Evolutionary conservation across 2,113 vertebrate species (phyloP).

Genomic region (Chlamydotis undulata): DNA sequence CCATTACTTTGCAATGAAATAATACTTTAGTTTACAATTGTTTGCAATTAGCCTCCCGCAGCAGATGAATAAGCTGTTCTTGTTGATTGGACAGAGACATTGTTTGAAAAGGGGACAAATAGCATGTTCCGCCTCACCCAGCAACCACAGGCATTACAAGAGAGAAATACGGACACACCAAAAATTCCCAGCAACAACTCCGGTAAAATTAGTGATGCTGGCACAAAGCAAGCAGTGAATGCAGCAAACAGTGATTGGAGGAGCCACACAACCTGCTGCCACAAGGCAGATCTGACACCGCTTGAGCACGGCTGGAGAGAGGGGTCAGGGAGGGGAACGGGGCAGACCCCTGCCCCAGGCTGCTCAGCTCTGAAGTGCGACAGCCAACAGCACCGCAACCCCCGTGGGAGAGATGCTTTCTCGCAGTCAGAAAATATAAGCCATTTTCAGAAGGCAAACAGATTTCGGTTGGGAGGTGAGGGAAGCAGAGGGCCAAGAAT

Average conservation of each 20-base stretch:
- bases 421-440: conserved; percentile 29
- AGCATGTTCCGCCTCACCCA: neutral
- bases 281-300: neutral
- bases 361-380: neutral
- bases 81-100: conserved; percentile 33
- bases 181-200: neutral
- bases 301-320: neutral
- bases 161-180: neutral
- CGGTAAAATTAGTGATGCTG: neutral
- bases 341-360: neutral
- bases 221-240: neutral
- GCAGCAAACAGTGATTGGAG: neutral
- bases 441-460: conserved; percentile 66
- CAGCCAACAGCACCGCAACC: neutral
- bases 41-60: conserved; percentile 36
- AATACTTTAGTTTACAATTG: neutral
- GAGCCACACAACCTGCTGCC: neutral
- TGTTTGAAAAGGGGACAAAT: conserved; percentile 33
- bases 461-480: conserved; percentile 72
- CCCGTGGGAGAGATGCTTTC: conserved; percentile 39
- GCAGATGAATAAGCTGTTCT: conserved; percentile 58
- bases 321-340: neutral
- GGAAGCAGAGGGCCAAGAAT: conserved; percentile 64
- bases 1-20: neutral
- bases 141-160: neutral